phyloP scores from a whole-genome alignment of 1,140 invertebrate genomes.

The Aphelinus certus region DNA sequence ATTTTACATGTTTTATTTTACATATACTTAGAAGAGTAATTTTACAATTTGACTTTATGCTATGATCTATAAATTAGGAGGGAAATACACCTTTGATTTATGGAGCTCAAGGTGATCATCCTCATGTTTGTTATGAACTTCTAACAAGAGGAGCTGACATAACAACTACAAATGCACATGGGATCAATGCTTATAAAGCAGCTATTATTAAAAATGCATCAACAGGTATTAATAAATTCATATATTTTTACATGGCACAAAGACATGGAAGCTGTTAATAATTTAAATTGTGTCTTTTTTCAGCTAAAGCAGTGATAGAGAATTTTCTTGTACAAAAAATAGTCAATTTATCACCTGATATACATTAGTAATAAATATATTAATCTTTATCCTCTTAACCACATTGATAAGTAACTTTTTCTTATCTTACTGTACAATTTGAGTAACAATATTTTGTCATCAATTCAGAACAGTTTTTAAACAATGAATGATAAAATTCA shows the following conservation, averaged over 20 bases:
- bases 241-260: background rate
- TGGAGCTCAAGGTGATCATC: constrained; percentile 86
- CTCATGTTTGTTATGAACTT: constrained; percentile 85
- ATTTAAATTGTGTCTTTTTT: constrained; percentile 43
- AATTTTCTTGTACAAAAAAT: constrained; percentile 62
- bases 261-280: too few relatives aligned
- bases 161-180: constrained; percentile 79
- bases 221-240: constrained; percentile 59
- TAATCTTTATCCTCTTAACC: background rate
- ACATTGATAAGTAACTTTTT: constrained; percentile 9
- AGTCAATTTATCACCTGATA: constrained; percentile 45
- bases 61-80: constrained; percentile 67
- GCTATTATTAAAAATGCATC: constrained; percentile 74
- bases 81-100: constrained; percentile 90
- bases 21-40: constrained; percentile 12
- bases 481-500: too few relatives aligned
- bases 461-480: too few relatives aligned
- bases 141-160: constrained; percentile 80
- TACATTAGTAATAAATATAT: constrained; percentile 39
- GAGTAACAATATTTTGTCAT: too few relatives aligned
- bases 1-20: constrained; percentile 15
- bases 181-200: constrained; percentile 83
- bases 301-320: constrained; percentile 65
- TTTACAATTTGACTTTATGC: constrained; percentile 38
- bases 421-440: background rate